Evolutionary conservation across 2,888 invertebrate genomes (phyloP).

Genomic region (Unio delphinus): DNA sequence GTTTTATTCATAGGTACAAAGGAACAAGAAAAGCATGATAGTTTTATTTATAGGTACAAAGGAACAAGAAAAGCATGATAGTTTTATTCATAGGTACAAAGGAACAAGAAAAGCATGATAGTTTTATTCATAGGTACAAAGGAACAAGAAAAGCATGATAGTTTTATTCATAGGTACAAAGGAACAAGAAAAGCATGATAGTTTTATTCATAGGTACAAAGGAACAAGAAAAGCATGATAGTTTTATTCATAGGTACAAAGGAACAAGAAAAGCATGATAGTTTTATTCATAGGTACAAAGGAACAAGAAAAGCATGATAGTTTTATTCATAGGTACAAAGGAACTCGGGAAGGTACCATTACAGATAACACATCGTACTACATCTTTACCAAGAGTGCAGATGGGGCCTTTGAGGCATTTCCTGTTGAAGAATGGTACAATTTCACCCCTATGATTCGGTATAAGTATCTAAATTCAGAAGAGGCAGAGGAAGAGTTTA

Average conservation of each 20-base stretch:
- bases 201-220: no score
- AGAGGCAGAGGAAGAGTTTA: conserved; percentile 98
- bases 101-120: background rate
- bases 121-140: no score
- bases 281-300: no score
- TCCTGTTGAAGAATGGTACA: conserved; percentile 93
- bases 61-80: conserved; percentile 76
- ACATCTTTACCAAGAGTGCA: conserved; percentile 95
- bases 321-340: conserved; percentile 78
- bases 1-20: conserved; percentile 79
- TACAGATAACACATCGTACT: conserved; percentile 96
- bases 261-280: background rate
- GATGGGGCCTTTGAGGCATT: conserved; percentile 97
- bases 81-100: no score
- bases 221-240: background rate
- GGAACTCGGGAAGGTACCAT: conserved; percentile 96
- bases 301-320: no score
- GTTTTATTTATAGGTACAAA: conserved; percentile 79
- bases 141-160: background rate
- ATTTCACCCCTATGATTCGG: conserved; percentile 88
- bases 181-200: background rate
- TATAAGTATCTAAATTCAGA: conserved; percentile 97
- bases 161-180: no score
- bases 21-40: no score
- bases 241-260: no score